Evolutionary conservation across 1,140 invertebrate genomes (phyloP).

Genomic region (Doryteuthis pealeii): DNA sequence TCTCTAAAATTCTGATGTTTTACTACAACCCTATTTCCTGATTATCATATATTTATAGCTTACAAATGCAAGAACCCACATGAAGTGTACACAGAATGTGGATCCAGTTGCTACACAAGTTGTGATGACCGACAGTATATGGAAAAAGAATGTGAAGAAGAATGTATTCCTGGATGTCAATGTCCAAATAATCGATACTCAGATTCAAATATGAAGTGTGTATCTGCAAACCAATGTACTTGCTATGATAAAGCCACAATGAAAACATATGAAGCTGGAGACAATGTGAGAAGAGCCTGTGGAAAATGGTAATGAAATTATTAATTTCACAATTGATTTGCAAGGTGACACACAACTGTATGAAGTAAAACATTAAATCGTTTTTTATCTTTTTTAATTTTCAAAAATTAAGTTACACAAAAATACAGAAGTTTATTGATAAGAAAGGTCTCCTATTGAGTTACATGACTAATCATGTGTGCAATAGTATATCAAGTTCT

Average conservation of each 20-base stretch:
- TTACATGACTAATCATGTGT: no score
- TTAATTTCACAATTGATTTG: no score
- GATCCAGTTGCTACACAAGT: background rate
- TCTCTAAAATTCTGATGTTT: no score
- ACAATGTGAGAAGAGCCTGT: background rate
- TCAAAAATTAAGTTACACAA: no score
- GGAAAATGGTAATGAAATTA: slow-evolving; percentile 8
- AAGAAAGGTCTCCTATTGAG: no score
- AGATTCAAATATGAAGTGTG: background rate
- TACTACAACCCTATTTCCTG: no score
- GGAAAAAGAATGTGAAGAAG: background rate
- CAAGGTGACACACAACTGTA: no score
- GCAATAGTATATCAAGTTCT: no score
- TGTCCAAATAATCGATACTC: background rate
- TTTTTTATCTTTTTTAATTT: no score
- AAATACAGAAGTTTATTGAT: no score
- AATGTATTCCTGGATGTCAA: slow-evolving; percentile 8
- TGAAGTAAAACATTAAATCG: no score
- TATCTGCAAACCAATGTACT: background rate
- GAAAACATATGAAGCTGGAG: background rate
- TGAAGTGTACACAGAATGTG: slow-evolving; percentile 5
- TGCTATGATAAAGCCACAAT: background rate
- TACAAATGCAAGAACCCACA: background rate
- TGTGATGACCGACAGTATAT: background rate
- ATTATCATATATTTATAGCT: background rate